Base-by-base conservation (phyloP, 2,797 vertebrate genomes). In the Notolepis coatsorum region DNA sequence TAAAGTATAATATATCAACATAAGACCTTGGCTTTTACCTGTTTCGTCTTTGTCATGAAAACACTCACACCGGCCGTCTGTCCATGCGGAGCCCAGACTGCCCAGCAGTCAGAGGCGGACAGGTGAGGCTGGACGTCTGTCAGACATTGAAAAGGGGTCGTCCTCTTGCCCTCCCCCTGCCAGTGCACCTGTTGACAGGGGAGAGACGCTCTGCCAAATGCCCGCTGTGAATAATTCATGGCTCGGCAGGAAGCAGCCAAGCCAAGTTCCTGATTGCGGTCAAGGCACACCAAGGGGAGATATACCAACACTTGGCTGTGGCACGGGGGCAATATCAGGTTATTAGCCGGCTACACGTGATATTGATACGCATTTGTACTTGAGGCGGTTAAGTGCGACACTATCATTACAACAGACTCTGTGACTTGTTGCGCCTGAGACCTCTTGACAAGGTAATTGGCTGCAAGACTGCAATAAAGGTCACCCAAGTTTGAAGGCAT, bases 141-240 rank as follows among this genome's bases (percentile, higher is more conserved):
- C 66, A 63, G 9, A 8, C 7, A 9, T 55, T 68, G 65, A 52
- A 63, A 70, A 39, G 68, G 65, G 78, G 65, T 50, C 54, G 72
- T 76, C 62, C 57, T 23, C 50, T 53, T n/a, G 51, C 57, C 42
- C 53, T 64, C 38, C 42, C 37, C 5, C 65, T 43, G 63, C 64
- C 61, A 35, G 58, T 61, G 51, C 67, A 41, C 75, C 75, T 63
- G 70, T 49, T 37, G 64, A 63, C 42, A 73, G 64, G 70, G 48
- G 70, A 65, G 66, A 46, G 62, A 77, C 9, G 20, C 63, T 73
- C 72, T 77, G 73, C 85, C 82, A 82, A n/a, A 78, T 70, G 75
- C 38, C 18, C n/a, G 46, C 46, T 66, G 76, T 88, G 75, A 86
- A 80, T 79, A 78, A 82, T 74, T 81, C 81, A 88, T 73, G 69